Conservation (phyloP, 2,888 invertebrate genomes). For the Barypeithes pellucidus region DNA sequence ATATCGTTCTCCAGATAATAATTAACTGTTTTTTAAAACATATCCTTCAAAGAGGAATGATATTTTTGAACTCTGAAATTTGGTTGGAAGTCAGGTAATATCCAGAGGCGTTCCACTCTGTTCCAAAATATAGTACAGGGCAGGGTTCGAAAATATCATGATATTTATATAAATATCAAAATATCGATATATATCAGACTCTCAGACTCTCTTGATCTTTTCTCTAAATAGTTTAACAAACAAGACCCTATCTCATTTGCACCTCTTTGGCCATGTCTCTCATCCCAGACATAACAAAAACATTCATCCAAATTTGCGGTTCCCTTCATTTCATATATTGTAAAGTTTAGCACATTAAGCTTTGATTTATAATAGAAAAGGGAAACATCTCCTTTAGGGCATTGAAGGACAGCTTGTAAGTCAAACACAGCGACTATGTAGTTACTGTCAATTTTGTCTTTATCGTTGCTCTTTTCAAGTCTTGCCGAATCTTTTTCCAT, state of each 20-base stretch:
- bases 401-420: not conserved
- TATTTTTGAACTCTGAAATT: too few relatives aligned
- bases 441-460: not conserved
- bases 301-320: not conserved
- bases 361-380: not conserved
- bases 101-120: too few relatives aligned
- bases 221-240: conserved; percentile 45
- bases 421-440: not conserved
- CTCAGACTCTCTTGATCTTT: not conserved
- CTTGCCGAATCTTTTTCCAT: not conserved
- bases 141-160: too few relatives aligned
- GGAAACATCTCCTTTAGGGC: not conserved
- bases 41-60: too few relatives aligned
- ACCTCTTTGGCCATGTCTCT: not conserved
- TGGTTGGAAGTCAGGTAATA: too few relatives aligned
- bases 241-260: conserved; percentile 11
- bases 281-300: conserved; percentile 27
- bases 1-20: too few relatives aligned
- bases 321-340: not conserved
- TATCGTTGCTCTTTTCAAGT: not conserved
- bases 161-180: too few relatives aligned
- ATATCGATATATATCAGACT: conserved; percentile 27
- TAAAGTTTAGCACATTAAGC: not conserved
- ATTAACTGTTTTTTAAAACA: too few relatives aligned
- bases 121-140: too few relatives aligned